These are phyloP conservation scores for Drosophila grimshawi DNA, from an alignment of 1,140 invertebrate species.

Conservation along the genomic window DNA sequence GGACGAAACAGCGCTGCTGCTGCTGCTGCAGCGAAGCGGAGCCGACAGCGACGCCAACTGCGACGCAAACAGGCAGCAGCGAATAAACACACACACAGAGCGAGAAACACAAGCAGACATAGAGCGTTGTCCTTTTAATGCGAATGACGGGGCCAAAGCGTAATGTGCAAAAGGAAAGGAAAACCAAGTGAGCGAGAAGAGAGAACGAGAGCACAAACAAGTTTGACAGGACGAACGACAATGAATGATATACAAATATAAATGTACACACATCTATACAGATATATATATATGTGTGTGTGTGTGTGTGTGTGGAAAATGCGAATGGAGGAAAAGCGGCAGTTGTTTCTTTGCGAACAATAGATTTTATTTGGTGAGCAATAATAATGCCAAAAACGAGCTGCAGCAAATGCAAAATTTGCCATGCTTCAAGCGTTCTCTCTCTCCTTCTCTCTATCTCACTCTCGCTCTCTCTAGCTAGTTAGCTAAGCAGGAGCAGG, in stretches of 20 bases:
- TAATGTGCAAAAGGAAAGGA: conserved; percentile 68
- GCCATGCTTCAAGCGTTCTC: conserved; percentile 35
- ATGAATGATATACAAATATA: conserved; percentile 40
- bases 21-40: conserved; percentile 34
- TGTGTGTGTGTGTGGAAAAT: conserved; percentile 42
- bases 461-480: not conserved
- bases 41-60: conserved; percentile 17
- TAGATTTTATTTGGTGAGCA: conserved; percentile 47
- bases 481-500: not conserved
- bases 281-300: not conserved
- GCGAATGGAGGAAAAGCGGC: conserved; percentile 66
- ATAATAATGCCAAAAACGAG: conserved; percentile 58
- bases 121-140: conserved; percentile 83
- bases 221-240: conserved; percentile 79
- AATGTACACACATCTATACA: not conserved
- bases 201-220: conserved; percentile 66
- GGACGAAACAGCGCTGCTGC: conserved; percentile 42
- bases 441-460: conserved; percentile 5
- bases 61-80: conserved; percentile 43
- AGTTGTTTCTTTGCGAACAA: conserved; percentile 63
- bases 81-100: conserved; percentile 28
- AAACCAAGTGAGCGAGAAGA: conserved; percentile 52
- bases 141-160: conserved; percentile 72
- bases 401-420: conserved; percentile 61
- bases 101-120: conserved; percentile 27